Percentiles rank a stretch among this genome's conserved stretches.
Evolutionary conservation across 2,113 vertebrate species (phyloP).

Genomic region (Alouatta palliata): DNA sequence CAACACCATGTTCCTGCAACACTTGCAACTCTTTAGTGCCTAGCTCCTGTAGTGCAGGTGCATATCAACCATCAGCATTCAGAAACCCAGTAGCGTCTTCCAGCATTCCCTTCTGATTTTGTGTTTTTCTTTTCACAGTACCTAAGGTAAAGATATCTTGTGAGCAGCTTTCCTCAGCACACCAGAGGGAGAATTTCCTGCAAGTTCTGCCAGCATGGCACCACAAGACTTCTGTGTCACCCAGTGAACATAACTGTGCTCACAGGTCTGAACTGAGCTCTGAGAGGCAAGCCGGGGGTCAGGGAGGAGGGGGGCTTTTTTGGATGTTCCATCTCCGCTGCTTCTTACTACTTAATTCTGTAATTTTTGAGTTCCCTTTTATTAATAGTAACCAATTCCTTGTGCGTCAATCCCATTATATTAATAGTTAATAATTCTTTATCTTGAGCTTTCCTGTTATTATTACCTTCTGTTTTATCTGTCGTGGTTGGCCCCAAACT

Average conservation of each 20-base stretch:
- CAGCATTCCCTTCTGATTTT: no score
- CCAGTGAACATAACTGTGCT: background rate
- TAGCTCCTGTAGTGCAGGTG: no score
- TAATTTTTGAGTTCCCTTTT: background rate
- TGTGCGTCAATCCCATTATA: background rate
- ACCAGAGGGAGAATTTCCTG: background rate
- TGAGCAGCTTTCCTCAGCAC: background rate
- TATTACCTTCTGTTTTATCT: background rate
- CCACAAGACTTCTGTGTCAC: background rate
- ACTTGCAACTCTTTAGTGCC: background rate
- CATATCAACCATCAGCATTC: background rate
- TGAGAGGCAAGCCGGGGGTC: no score
- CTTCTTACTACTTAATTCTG: background rate
- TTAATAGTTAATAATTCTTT: background rate
- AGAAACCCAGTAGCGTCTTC: background rate
- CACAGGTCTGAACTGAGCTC: background rate
- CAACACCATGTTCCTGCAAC: background rate
- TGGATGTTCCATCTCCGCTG: background rate
- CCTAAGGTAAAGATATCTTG: background rate
- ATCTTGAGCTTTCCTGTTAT: background rate
- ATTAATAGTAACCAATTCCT: background rate
- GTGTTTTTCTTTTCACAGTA: background rate
- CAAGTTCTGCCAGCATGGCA: background rate
- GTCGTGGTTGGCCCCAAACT: background rate
- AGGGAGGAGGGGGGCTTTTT: background rate